Base-by-base conservation (phyloP, 2,113 vertebrate species). In the Pyrgilauda ruficollis region DNA sequence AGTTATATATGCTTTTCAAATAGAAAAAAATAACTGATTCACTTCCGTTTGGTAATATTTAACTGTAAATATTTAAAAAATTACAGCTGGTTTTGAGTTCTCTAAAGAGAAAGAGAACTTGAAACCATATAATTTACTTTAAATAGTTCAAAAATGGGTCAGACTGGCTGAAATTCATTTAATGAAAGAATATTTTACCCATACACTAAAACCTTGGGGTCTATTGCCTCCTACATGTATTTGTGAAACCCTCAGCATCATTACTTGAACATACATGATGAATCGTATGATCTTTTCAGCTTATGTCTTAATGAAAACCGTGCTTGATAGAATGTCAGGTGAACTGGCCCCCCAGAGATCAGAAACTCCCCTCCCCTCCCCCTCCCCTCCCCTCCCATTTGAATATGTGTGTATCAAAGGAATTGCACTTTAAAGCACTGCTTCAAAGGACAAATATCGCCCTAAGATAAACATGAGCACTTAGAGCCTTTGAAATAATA, bases 161-260 rank as follows among this genome's bases (percentile, higher is more conserved):
- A 77, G 66, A 87, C 24, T 86, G 44, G 52, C 47, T 93, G 80
- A 90, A 78, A 85, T 73, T 93, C 43, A 93, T 72, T 84, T 92
- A 47, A 84, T 73, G 83, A 63, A 85, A 84, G n/a, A 90, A 76
- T 68, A 96, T 47, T 92, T 94, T 46, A 77, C 50, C 49, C 67
- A n/a, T 61, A 24, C 49, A 61, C 14, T 63, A 61, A 87, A 89
- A 44, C 5, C 24, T 37, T 76, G 24, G 37, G 6, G 10, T 64
- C 23, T 58, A 2, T 52, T 77, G 11, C 78, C 23, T 84, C 13
- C 19, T 56, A 2, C 31, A 44, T 18, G 26, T 69, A 23, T 63
- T 69, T 69, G 9, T 91, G 44, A 70, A 16, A 18, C 17, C 77
- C 35, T 84, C 37, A 73, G 28, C 37, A 64, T 27, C 31, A 19